Base-by-base conservation (phyloP, 1,140 invertebrate genomes). In the Mamestra configurata region DNA sequence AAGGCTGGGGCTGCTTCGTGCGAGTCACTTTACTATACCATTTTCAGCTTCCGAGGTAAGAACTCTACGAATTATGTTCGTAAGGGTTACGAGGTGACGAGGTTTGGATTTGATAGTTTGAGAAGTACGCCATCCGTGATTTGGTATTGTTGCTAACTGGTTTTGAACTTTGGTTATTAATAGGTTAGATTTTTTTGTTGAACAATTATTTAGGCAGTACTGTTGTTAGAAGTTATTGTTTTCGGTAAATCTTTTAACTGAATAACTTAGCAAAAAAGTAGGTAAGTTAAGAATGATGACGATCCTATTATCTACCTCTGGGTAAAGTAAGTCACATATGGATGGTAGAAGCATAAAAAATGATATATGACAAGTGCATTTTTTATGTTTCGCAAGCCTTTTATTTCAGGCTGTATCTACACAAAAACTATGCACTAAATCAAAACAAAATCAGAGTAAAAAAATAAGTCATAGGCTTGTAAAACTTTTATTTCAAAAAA, bases 1-100 rank as follows among this genome's bases (percentile, higher is more conserved):
- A n/a, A n/a, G n/a, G n/a, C n/a, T n/a, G n/a, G n/a, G n/a, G n/a
- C n/a, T 71, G 46, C 40, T 51, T 46, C 73, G 57, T 76, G 24
- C 73, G 73, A 76, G 72, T 55, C 75, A 82, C 78, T 82, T 82
- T 82, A 72, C 61, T 57, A 59, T 51, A 57, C 51, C 66, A 61
- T 79, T 82, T 82, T 77, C 64, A 79, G 66, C 73, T 79, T 66
- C 57, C 22, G 6, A 55, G 71, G 37, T 75, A 59, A 61, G 55
- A 72, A 72, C 49, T 13, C 7, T 22, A 7, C 10, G 51, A 76
- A 76, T 76, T 76, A 64, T 49, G 73, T 49, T 24, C 22, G 57
- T 31, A 37, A 75, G 40, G 40, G 71, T 43, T 76, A 49, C 11
- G 43, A 46, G n/a, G 59, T 40, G 59, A 40, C 18, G 13, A 66